These are phyloP conservation scores for Lepidocyrtoides sp. DNA, from an alignment of 2,888 invertebrate genomes.

Conservation along the genomic window DNA sequence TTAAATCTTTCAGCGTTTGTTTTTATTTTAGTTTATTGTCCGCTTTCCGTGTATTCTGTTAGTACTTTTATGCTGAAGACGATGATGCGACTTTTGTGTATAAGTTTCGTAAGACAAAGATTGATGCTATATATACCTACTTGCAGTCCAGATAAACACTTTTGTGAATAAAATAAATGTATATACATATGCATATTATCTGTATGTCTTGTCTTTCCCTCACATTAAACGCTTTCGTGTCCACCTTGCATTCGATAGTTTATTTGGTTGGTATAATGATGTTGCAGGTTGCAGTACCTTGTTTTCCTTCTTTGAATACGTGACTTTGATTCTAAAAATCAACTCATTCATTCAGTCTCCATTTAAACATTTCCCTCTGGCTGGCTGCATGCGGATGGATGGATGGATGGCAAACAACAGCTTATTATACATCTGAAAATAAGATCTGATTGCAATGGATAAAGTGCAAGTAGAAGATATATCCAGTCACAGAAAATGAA, in stretches of 20 bases:
- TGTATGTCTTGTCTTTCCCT: too few species aligned
- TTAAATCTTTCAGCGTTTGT: slow-evolving; percentile 61
- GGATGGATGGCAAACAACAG: not conserved
- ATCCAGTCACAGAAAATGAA: slow-evolving; percentile 59
- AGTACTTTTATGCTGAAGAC: not conserved
- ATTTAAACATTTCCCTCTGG: slow-evolving; percentile 56
- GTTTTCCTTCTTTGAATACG: slow-evolving; percentile 55
- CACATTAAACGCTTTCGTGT: not conserved
- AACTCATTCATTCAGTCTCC: slow-evolving; percentile 66
- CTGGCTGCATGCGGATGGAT: not conserved
- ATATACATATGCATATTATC: too few species aligned
- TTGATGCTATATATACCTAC: not conserved
- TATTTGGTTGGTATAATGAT: slow-evolving; percentile 34
- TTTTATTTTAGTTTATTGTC: too few species aligned
- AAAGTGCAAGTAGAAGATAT: slow-evolving; percentile 25
- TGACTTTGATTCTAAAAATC: slow-evolving; percentile 59
- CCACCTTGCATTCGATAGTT: slow-evolving; percentile 23
- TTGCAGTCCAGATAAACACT: not conserved
- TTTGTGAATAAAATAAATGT: too few species aligned
- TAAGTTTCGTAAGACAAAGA: slow-evolving; percentile 1
- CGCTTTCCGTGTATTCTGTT: slow-evolving; percentile 13
- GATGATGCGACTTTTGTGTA: not conserved
- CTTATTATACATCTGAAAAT: slow-evolving; percentile 35
- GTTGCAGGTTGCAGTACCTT: slow-evolving; percentile 53
- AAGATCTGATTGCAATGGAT: slow-evolving; percentile 59